Conservation (phyloP, 2,113 vertebrate species). For the Puma concolor region DNA sequence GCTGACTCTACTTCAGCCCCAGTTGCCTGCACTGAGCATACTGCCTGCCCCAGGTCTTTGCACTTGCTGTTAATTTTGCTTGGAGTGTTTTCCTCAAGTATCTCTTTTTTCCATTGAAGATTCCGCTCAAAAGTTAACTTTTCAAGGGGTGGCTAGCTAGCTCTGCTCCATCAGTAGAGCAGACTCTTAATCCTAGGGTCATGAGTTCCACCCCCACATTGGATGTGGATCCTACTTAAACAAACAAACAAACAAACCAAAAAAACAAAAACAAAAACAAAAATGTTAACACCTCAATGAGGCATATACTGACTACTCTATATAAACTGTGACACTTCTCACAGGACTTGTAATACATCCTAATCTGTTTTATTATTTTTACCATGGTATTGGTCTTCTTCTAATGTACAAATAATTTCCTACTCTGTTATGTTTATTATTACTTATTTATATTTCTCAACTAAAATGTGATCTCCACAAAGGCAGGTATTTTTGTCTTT, state of each 20-base stretch:
- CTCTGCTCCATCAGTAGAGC: no score
- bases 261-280: no score
- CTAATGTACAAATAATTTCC: not conserved
- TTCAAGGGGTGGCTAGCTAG: not conserved
- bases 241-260: no score
- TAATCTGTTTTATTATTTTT: not conserved
- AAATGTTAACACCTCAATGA: not conserved
- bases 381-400: not conserved
- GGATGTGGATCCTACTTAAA: no score
- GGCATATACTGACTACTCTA: not conserved
- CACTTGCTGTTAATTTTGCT: not conserved
- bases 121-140: not conserved
- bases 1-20: not conserved
- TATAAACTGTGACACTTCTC: not conserved
- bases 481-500: not conserved
- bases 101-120: not conserved
- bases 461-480: not conserved
- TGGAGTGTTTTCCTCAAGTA: not conserved
- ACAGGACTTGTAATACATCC: not conserved
- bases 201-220: no score
- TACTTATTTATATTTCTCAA: not conserved
- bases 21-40: accelerated
- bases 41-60: not conserved
- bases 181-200: no score
- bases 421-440: not conserved